These are phyloP conservation scores for Pseudorhombus dupliciocellatus DNA, from an alignment of 2,113 vertebrate species.

Conservation along the genomic window DNA sequence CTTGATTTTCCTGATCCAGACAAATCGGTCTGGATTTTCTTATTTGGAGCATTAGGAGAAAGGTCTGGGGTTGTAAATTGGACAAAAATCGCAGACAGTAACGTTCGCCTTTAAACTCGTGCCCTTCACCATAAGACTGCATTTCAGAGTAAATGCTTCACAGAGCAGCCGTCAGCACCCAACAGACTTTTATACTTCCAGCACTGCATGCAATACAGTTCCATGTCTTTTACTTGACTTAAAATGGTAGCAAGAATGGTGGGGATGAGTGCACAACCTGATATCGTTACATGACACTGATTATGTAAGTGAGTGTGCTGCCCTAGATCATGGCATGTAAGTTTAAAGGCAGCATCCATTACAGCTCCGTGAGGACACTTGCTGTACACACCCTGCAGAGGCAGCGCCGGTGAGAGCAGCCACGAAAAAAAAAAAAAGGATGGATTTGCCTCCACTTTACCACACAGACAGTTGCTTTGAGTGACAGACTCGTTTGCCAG, in stretches of 20 bases:
- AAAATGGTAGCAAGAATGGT: background rate
- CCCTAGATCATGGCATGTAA: slow-evolving; percentile 41
- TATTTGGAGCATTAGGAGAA: background rate
- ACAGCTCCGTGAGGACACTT: slow-evolving; percentile 57
- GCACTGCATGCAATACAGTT: background rate
- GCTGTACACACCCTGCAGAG: slow-evolving; percentile 43
- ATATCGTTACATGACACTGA: background rate
- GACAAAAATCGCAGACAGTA: background rate
- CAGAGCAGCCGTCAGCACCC: slow-evolving; percentile 11
- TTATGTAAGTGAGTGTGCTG: slow-evolving; percentile 30
- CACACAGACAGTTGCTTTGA: slow-evolving; percentile 75
- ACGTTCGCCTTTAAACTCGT: slow-evolving; percentile 6
- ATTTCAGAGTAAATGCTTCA: slow-evolving; percentile 11
- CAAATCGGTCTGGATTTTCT: slow-evolving; percentile 1
- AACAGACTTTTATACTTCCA: background rate
- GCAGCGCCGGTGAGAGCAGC: slow-evolving; percentile 50
- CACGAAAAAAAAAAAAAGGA: slow-evolving; percentile 37
- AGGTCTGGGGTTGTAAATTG: background rate
- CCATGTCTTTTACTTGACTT: background rate
- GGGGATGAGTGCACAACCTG: background rate
- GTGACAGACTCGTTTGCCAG: slow-evolving; percentile 82
- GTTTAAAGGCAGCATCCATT: slow-evolving; percentile 59
- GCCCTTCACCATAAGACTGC: slow-evolving; percentile 8
- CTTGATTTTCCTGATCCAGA: slow-evolving; percentile 10
- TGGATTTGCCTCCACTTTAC: slow-evolving; percentile 67